Percentiles rank a stretch among this genome's conserved stretches.
Evolutionary conservation across 2,888 invertebrate species (phyloP).

Genomic region (Melieria crassipennis): DNA sequence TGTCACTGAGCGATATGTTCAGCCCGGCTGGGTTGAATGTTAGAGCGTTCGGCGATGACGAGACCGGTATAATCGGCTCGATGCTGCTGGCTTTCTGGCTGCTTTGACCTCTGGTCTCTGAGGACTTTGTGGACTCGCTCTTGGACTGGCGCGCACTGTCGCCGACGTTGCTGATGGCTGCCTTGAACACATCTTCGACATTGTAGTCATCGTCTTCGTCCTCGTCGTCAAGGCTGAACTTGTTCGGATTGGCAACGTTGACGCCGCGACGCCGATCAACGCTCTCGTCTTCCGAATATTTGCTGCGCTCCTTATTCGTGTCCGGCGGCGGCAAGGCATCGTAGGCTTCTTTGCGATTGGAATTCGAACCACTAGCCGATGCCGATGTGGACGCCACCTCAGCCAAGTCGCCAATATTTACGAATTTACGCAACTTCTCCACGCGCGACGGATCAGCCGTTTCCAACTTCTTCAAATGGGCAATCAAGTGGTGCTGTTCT

Average conservation of each 20-base stretch:
- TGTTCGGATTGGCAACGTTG: constrained; percentile 55
- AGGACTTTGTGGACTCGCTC: constrained; percentile 52
- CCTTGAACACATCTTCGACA: constrained; percentile 84
- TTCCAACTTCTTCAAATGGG: constrained; percentile 83
- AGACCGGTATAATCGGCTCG: constrained; percentile 40
- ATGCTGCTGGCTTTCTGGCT: constrained; percentile 35
- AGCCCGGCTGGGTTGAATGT: constrained; percentile 57
- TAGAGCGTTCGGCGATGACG: constrained; percentile 50
- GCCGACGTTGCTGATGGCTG: constrained; percentile 78
- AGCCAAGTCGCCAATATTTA: constrained; percentile 68
- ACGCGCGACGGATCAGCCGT: constrained; percentile 80
- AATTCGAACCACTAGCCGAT: constrained; percentile 19
- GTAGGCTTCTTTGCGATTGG: constrained; percentile 28
- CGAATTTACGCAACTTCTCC: constrained; percentile 79
- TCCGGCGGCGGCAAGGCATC: constrained; percentile 40
- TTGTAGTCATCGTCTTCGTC: constrained; percentile 83
- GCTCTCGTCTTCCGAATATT: constrained; percentile 48
- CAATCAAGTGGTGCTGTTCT: constrained; percentile 84
- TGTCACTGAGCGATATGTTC: constrained; percentile 65
- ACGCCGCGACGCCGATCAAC: constrained; percentile 44
- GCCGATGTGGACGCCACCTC: constrained; percentile 41
- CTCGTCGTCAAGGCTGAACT: constrained; percentile 69
- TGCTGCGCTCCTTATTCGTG: constrained; percentile 27
- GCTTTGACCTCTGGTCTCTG: background rate
- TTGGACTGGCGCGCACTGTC: constrained; percentile 44